Percentiles rank a stretch among this genome's conserved stretches.
phyloP scores from a whole-genome alignment of 2,797 vertebrate species.

The Phoxinus dragarum region DNA sequence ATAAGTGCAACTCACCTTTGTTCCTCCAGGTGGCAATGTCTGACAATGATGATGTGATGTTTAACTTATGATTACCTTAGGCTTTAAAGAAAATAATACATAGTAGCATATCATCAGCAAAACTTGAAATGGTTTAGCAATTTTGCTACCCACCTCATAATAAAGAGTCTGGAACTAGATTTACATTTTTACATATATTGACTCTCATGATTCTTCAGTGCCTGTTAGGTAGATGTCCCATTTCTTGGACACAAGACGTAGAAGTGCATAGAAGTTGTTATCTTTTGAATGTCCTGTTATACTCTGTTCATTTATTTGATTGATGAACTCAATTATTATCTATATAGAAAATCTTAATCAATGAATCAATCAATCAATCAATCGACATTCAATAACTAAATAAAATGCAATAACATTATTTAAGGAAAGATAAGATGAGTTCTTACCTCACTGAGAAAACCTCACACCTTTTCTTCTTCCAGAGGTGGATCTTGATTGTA shows the following conservation, averaged over 20 bases:
- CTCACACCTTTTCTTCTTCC: conserved; percentile 19
- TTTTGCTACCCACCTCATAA: conserved; percentile 28
- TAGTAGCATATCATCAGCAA: too few relatives aligned
- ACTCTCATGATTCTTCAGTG: conserved; percentile 20
- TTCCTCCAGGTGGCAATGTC: too few relatives aligned
- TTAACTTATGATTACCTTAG: too few relatives aligned
- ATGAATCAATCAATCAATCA: neutral
- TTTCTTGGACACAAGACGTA: conserved; percentile 34
- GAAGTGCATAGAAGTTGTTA: conserved; percentile 8
- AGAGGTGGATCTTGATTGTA: conserved; percentile 33
- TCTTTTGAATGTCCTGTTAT: conserved; percentile 29
- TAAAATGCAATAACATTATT: neutral
- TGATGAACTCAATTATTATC: conserved; percentile 21
- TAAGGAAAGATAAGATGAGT: neutral
- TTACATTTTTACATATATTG: neutral
- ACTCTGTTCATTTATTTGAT: conserved; percentile 25
- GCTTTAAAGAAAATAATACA: too few relatives aligned
- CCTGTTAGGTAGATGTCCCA: conserved; percentile 26
- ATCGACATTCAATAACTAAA: neutral
- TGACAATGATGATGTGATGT: too few relatives aligned
- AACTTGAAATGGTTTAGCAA: too few relatives aligned
- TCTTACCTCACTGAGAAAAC: conserved; percentile 41
- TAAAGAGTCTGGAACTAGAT: conserved; percentile 35
- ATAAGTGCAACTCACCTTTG: too few relatives aligned
- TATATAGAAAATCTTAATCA: neutral